Evolutionary conservation across 2,797 vertebrate genomes (phyloP), one percentile per base, ranked within the genome.

Genomic region (Mycteria americana): DNA sequence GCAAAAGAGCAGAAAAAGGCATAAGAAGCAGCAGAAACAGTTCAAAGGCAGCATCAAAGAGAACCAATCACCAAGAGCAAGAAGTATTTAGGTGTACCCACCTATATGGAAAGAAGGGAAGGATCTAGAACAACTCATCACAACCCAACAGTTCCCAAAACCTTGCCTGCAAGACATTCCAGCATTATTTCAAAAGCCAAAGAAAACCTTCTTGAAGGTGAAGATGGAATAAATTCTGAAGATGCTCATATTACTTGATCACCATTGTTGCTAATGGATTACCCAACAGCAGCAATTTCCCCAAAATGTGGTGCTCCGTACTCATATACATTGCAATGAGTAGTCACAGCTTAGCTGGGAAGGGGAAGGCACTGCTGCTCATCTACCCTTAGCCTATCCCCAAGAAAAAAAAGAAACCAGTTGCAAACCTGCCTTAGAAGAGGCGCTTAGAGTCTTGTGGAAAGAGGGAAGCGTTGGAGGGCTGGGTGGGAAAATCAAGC

Each of bases 301-400:
- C 51, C 13, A 4, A 24, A 22, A 53, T 4, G 7, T 0, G 41
- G 21, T 8, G 60, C 54, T 63, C 75, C 13, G 3, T 6, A 30
- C 35, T 70, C 73, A 19, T 11, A 56, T 4, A 19, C 43, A 8
- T 5, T 1, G 0, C 6, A 67, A 15, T 1, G 5, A 70, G 53
- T 0, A 8, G 28, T 4, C 68, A 15, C 48, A 64, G 59, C 65
- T 82, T 22, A 6, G 53, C 24, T 74, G 31, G 56, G 18, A 37
- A 62, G n/a, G 17, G 28, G 46, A 67, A 56, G 41, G 39, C 25
- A 10, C 17, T 19, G 27, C 35, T 83, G 82, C 46, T 89, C 22
- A 2, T 18, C 41, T 18, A 2, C 30, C 35, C 31, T 28, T 6
- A 30, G 16, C 10, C 27, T 10, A 11, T 5, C 5, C 28, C 18